A percentile compares a stretch with the other conserved stretches of the same genome.
Evolutionary conservation across 2,888 invertebrate species (phyloP).

Genomic region (Ichneumoninae sp.): DNA sequence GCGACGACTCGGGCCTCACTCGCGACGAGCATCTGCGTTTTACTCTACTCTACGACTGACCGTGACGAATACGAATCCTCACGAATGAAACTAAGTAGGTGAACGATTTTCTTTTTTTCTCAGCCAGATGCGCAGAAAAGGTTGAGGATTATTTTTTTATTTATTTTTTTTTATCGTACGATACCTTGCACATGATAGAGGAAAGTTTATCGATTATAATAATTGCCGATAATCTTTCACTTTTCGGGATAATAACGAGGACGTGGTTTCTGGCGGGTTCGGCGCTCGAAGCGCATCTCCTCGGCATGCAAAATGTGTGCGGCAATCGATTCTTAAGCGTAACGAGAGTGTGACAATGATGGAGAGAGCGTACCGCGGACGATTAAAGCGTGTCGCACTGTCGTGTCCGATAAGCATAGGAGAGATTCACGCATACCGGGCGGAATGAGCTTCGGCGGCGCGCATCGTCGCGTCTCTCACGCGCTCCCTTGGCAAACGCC

Average conservation of each 20-base stretch:
- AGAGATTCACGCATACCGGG: constrained; percentile 69
- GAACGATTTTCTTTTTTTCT: not conserved
- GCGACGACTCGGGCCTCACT: constrained; percentile 1
- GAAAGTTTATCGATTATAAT: constrained; percentile 73
- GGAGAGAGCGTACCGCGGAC: constrained; percentile 38
- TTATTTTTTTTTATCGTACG: not conserved
- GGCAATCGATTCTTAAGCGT: constrained; percentile 52
- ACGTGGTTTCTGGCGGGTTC: constrained; percentile 36
- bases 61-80: constrained; percentile 8
- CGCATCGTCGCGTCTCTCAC: constrained; percentile 31
- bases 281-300: not conserved
- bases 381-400: constrained; percentile 58
- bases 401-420: constrained; percentile 41
- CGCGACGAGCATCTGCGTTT: constrained; percentile 1
- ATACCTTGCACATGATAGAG: constrained; percentile 21
- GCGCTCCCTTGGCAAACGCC: constrained; percentile 56
- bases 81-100: not conserved
- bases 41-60: not conserved
- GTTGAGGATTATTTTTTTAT: not conserved
- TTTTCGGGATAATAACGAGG: constrained; percentile 74
- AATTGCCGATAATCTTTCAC: constrained; percentile 77
- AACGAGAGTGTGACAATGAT: constrained; percentile 49
- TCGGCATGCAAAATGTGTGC: constrained; percentile 56
- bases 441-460: constrained; percentile 63
- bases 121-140: not conserved